Conservation (phyloP, 2,797 vertebrate genomes). For the Uromys caudimaculatus region DNA sequence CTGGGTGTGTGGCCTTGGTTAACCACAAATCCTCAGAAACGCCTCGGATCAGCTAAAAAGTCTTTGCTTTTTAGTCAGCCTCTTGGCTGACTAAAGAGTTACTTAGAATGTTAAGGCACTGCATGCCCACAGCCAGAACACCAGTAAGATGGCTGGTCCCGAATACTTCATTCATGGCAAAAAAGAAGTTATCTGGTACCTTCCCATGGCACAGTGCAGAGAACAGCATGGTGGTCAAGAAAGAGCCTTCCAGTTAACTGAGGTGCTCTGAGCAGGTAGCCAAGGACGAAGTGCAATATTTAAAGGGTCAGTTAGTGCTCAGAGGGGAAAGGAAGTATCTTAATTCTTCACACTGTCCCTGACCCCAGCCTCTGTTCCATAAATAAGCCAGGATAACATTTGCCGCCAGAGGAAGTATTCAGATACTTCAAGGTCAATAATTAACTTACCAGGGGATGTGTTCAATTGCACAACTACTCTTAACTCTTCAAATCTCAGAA, state of each 20-base stretch:
- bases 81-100: conserved; percentile 35
- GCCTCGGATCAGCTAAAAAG: conserved; percentile 45
- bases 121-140: conserved; percentile 35
- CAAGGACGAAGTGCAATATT: conserved; percentile 58
- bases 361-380: conserved; percentile 79
- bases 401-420: conserved; percentile 81
- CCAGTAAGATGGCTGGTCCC: background rate
- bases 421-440: conserved; percentile 88
- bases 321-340: conserved; percentile 74
- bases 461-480: conserved; percentile 78
- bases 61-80: conserved; percentile 44
- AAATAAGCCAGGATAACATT: conserved; percentile 69
- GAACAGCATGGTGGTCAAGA: background rate
- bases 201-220: background rate
- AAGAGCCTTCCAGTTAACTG: background rate
- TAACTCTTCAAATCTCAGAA: conserved; percentile 81
- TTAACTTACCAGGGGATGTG: conserved; percentile 85
- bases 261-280: conserved; percentile 48
- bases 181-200: background rate
- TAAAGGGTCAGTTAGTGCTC: conserved; percentile 71
- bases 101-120: conserved; percentile 60
- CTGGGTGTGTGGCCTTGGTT: conserved; percentile 76
- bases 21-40: conserved; percentile 73
- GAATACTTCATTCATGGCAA: background rate
- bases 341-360: conserved; percentile 71